phyloP scores from a whole-genome alignment of 1,140 invertebrate species.

The Holotrichia oblita region DNA sequence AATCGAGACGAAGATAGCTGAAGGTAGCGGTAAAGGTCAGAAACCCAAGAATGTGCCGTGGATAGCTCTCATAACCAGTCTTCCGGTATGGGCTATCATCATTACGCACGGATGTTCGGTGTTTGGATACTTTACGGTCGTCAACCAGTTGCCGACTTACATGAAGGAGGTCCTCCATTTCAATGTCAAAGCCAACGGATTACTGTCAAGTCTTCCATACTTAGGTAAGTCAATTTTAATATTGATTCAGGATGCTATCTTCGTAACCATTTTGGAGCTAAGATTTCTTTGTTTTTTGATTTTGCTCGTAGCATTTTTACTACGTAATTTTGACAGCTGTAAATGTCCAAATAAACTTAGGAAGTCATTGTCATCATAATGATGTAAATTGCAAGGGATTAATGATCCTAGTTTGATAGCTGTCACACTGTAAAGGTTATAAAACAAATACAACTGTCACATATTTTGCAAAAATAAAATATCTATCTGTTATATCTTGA shows the following conservation, averaged over 20 bases:
- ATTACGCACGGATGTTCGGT: slow-evolving; percentile 90
- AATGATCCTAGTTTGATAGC: too few relatives aligned
- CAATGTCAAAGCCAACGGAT: slow-evolving; percentile 85
- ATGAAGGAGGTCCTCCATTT: slow-evolving; percentile 90
- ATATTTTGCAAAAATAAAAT: too few relatives aligned
- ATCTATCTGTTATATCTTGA: too few relatives aligned
- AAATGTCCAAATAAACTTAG: too few relatives aligned
- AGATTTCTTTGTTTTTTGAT: too few relatives aligned
- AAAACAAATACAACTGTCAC: too few relatives aligned
- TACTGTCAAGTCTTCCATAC: slow-evolving; percentile 89
- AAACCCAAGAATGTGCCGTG: slow-evolving; percentile 80
- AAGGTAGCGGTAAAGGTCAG: slow-evolving; percentile 50
- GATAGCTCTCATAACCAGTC: slow-evolving; percentile 79
- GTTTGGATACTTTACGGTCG: slow-evolving; percentile 94
- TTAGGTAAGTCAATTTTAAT: slow-evolving; percentile 62
- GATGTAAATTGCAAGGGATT: too few relatives aligned
- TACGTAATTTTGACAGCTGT: too few relatives aligned
- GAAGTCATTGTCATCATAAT: too few relatives aligned
- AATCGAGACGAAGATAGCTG: slow-evolving; percentile 79
- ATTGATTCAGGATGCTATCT: background rate
- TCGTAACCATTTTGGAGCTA: background rate
- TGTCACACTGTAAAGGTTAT: too few relatives aligned
- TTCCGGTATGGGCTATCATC: slow-evolving; percentile 92
- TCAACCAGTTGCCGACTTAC: slow-evolving; percentile 94
- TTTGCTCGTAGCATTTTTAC: too few relatives aligned